Conservation (phyloP, 1,140 invertebrate genomes). For the Megalonaias nervosa region DNA sequence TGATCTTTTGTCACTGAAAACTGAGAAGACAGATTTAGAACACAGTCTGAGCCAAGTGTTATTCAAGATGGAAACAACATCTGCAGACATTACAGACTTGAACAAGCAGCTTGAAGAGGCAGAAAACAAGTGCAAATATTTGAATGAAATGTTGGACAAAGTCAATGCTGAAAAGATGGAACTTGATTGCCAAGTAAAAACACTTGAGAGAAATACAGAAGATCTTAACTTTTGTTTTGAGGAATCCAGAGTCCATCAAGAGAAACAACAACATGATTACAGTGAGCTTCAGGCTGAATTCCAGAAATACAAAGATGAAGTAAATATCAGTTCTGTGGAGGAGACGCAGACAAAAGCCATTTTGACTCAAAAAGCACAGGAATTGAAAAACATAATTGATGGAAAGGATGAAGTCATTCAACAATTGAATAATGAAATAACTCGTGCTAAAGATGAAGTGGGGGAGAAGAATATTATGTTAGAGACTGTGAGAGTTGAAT, state of each 20-base stretch:
- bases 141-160: background rate
- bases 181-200: background rate
- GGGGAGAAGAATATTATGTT: too few species aligned
- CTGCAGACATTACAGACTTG: too few species aligned
- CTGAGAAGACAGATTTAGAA: too few species aligned
- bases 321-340: background rate
- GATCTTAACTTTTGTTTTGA: background rate
- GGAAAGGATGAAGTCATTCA: slow-evolving; percentile 8
- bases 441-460: background rate
- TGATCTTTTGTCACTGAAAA: background rate
- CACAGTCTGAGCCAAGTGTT: too few species aligned
- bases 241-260: background rate
- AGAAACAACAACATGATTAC: background rate
- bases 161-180: background rate
- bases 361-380: slow-evolving; percentile 6
- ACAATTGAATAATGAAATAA: slow-evolving; percentile 8
- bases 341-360: background rate
- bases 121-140: too few species aligned
- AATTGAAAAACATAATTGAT: background rate
- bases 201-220: background rate
- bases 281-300: slow-evolving; percentile 1
- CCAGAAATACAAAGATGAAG: slow-evolving; percentile 8
- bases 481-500: too few species aligned
- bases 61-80: too few species aligned
- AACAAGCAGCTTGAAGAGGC: too few species aligned